Evolutionary conservation across 2,113 vertebrate genomes (phyloP), one percentile per base, ranked within the genome.

Genomic region (Willisornis vidua): DNA sequence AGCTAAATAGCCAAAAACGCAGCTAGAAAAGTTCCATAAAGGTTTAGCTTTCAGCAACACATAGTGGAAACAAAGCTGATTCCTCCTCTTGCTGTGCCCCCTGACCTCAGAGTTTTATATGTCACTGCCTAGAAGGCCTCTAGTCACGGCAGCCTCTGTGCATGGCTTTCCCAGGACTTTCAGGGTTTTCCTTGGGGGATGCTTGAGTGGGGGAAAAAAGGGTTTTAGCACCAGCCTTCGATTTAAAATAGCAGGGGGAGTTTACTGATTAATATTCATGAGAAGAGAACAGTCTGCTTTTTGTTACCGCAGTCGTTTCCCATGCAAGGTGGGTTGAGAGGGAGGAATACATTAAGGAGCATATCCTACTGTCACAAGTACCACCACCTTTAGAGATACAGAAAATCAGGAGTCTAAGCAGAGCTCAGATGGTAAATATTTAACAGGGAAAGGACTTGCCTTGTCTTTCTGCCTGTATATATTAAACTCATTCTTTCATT

Each of bases 181-280:
- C 89, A 91, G 90, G 52, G 85, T 93, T 95, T 97, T 94, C 95
- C 96, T 97, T 29, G 3, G 93, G 95, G 90, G 93, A 94, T 93
- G 93, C 77, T 85, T 96, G 96, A 96, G 91, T 78, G 45, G 79
- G 91, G 88, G 39, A 67, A 88, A 96, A 92, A 90, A 91, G 58
- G 86, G 76, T 85, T 97, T 98, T 97, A 97, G 93, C 97, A 95
- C 94, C 88, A 98, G 97, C 74, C 94, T 97, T 95, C 63, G 89
- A 82, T 97, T 97, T 98, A 96, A 98, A 98, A 97, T 96, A 96
- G 97, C 97, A 97, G 95, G 95, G 98, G 95, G 97, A 98, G 97
- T 97, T 97, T 96, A 97, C 97, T 97, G 94, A 98, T 98, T 97
- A 98, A 98, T 98, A 98, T 98, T 98, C 98, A 98, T 97, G 98